Conservation (phyloP, 1,140 invertebrate genomes). For the Arion vulgaris region DNA sequence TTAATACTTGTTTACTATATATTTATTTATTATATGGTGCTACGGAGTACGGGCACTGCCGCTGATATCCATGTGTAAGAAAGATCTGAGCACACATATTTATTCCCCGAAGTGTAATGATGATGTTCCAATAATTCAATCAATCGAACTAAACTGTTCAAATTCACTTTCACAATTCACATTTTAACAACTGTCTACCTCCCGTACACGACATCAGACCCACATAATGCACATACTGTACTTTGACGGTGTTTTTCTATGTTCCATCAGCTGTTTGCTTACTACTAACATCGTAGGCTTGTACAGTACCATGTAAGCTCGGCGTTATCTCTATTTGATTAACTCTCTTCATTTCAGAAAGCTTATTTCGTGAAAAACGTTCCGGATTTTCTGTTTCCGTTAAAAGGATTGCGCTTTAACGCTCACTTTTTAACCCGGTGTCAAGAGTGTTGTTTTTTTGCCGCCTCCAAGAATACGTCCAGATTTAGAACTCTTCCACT, state of each 20-base stretch:
- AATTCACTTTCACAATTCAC: no score
- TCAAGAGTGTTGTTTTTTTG: no score
- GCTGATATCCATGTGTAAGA: no score
- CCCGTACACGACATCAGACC: neutral
- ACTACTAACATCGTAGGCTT: neutral
- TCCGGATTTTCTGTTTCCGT: neutral
- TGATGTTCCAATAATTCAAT: no score
- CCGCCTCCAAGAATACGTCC: neutral
- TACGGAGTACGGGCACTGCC: no score
- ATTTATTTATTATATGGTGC: no score
- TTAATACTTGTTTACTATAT: no score
- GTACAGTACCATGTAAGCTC: neutral
- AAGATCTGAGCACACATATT: no score
- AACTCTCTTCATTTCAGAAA: constrained; percentile 14
- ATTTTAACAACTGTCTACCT: no score
- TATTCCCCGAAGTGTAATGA: no score
- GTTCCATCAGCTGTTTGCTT: neutral
- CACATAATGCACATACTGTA: neutral
- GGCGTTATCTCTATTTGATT: neutral
- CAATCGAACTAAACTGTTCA: no score
- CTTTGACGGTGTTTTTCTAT: neutral
- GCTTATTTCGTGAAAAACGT: neutral
- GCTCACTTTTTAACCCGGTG: neutral
- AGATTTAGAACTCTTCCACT: neutral
- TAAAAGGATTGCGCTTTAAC: neutral